phyloP scores from a whole-genome alignment of 2,888 invertebrate genomes.

The Lordiphosa andalusiaca region DNA sequence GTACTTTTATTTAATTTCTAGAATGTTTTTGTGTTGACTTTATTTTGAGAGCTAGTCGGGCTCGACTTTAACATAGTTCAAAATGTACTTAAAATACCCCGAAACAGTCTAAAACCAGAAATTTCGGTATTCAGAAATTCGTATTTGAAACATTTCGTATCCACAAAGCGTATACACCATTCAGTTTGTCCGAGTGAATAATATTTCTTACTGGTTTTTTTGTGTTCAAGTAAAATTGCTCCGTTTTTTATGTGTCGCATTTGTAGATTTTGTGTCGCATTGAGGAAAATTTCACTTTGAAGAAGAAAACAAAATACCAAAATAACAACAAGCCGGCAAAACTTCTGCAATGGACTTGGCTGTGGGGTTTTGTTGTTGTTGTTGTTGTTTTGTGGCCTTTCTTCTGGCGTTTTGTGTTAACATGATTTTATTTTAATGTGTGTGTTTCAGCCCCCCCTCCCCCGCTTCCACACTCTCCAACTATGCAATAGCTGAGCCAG shows the following conservation, averaged over 20 bases:
- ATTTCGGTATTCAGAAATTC: too few species aligned
- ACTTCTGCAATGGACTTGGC: constrained; percentile 29
- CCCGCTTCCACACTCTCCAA: background rate
- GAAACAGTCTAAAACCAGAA: too few species aligned
- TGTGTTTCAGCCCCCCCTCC: constrained; percentile 1
- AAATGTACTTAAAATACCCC: too few species aligned
- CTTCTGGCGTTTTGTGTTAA: constrained; percentile 40
- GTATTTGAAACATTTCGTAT: too few species aligned
- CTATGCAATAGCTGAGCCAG: background rate
- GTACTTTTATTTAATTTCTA: too few species aligned
- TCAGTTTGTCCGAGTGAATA: background rate
- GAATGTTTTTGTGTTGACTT: too few species aligned
- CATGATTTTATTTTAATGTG: constrained; percentile 69
- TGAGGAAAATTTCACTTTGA: constrained; percentile 62
- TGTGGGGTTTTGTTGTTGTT: constrained; percentile 20
- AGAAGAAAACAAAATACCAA: constrained; percentile 42
- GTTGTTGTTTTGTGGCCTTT: constrained; percentile 26
- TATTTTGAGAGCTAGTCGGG: too few species aligned
- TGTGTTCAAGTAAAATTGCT: constrained; percentile 27
- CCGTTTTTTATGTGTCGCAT: constrained; percentile 30
- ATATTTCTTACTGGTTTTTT: constrained; percentile 5
- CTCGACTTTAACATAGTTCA: too few species aligned
- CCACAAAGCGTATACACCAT: too few species aligned
- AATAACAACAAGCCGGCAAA: constrained; percentile 43
- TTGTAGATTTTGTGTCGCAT: constrained; percentile 55